Evolutionary conservation across 1,140 invertebrate species (phyloP).

Genomic region (Aethina tumida): DNA sequence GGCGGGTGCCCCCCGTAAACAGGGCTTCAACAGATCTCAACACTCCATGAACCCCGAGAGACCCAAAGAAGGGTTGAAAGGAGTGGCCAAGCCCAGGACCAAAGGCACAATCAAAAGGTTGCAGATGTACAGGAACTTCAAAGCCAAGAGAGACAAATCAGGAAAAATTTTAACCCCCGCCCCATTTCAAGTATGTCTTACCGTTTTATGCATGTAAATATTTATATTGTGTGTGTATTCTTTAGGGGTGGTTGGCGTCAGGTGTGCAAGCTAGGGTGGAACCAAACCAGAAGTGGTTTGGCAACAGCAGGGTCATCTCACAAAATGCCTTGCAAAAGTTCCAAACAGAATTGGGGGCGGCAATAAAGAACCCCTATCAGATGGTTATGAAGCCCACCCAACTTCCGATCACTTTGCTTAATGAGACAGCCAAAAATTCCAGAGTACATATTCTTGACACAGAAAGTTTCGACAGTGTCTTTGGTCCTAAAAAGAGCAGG

Average conservation of each 20-base stretch:
- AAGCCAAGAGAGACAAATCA: conserved; percentile 79
- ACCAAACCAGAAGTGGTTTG: conserved; percentile 98
- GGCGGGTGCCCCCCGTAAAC: conserved; percentile 57
- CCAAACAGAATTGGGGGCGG: conserved; percentile 90
- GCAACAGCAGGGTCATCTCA: conserved; percentile 82
- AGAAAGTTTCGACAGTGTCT: conserved; percentile 87
- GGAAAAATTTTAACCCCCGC: conserved; percentile 92
- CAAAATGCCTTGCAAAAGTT: conserved; percentile 95
- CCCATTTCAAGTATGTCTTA: conserved; percentile 54
- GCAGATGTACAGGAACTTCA: conserved; percentile 96
- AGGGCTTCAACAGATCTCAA: conserved; percentile 65
- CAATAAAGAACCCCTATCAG: conserved; percentile 92
- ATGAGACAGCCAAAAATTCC: conserved; percentile 85
- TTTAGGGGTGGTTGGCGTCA: conserved; percentile 73
- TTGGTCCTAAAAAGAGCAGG: conserved; percentile 87
- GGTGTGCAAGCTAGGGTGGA: conserved; percentile 90
- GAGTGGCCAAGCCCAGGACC: conserved; percentile 74
- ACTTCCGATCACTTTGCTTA: conserved; percentile 87
- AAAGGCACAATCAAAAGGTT: conserved; percentile 91
- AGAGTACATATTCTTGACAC: conserved; percentile 93
- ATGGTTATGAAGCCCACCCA: conserved; percentile 95
- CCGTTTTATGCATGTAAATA: background rate
- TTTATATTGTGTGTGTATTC: conserved; percentile 4
- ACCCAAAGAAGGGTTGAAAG: conserved; percentile 63
- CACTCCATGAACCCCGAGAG: conserved; percentile 88